Conservation (phyloP, 1,140 invertebrate species). For the Eupristina koningsbergeri region DNA sequence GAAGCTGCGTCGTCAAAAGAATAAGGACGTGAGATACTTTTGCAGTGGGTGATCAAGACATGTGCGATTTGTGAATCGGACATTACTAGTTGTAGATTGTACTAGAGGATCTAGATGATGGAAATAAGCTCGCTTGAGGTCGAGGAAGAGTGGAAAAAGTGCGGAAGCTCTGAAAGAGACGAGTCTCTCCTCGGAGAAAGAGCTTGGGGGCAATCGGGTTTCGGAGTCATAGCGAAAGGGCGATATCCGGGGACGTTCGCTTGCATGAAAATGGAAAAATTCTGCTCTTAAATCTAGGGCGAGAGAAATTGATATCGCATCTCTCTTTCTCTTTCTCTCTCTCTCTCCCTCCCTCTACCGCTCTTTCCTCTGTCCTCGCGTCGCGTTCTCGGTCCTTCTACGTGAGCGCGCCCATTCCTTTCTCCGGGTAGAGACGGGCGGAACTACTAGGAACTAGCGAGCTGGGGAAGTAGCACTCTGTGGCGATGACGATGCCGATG, state of each 20-base stretch:
- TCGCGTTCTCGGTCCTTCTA: no score
- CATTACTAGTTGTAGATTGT: no score
- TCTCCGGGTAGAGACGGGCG: constrained; percentile 12
- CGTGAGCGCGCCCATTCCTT: not conserved
- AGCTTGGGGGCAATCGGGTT: not conserved
- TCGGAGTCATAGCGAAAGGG: constrained; percentile 1
- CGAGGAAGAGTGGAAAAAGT: not conserved
- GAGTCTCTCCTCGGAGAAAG: no score
- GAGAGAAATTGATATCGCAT: constrained; percentile 19
- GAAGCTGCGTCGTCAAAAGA: no score
- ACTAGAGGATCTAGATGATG: no score
- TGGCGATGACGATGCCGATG: no score
- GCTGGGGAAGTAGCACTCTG: not conserved
- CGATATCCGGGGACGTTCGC: not conserved
- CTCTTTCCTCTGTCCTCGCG: not conserved
- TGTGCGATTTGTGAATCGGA: no score
- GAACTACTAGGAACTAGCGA: no score
- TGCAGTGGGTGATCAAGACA: no score
- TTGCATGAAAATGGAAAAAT: constrained; percentile 24
- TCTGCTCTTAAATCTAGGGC: constrained; percentile 16
- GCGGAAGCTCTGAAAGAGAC: no score
- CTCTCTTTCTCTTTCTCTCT: not conserved
- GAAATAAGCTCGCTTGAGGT: no score
- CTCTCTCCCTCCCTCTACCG: not conserved
- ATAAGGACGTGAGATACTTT: no score